Percentiles rank a stretch among this genome's conserved stretches.
These are phyloP conservation scores for Anabas testudineus DNA, from an alignment of 2,797 vertebrate species.

Conservation along the genomic window DNA sequence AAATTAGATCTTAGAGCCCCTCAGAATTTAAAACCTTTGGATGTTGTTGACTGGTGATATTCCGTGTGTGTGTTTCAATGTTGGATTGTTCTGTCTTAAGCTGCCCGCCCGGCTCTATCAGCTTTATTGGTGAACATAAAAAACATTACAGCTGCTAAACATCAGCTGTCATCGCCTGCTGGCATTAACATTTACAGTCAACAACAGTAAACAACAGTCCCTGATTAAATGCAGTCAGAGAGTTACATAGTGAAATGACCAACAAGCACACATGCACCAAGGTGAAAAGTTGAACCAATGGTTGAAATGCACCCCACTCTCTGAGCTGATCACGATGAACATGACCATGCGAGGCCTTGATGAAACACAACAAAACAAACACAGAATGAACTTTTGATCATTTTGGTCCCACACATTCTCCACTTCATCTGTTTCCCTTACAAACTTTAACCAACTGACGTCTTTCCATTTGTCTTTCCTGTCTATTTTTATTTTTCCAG, in stretches of 20 bases:
- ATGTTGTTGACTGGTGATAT: too few relatives aligned
- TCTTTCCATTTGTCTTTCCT: constrained; percentile 46
- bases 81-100: too few relatives aligned
- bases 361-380: background rate
- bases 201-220: too few relatives aligned
- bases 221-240: too few relatives aligned
- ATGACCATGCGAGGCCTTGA: background rate
- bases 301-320: too few relatives aligned
- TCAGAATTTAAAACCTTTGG: too few relatives aligned
- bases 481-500: constrained; percentile 36
- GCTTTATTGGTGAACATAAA: background rate
- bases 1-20: too few relatives aligned
- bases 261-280: background rate
- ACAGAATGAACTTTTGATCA: background rate
- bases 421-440: constrained; percentile 18
- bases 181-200: background rate
- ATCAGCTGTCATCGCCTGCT: background rate
- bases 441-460: constrained; percentile 36
- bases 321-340: too few relatives aligned
- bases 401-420: constrained; percentile 28
- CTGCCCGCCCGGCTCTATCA: background rate
- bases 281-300: too few relatives aligned
- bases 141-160: background rate
- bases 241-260: background rate
- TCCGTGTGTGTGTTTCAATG: too few relatives aligned